These are phyloP conservation scores for Polydrusus pterygomalis DNA, from an alignment of 2,888 invertebrate species.

Conservation along the genomic window DNA sequence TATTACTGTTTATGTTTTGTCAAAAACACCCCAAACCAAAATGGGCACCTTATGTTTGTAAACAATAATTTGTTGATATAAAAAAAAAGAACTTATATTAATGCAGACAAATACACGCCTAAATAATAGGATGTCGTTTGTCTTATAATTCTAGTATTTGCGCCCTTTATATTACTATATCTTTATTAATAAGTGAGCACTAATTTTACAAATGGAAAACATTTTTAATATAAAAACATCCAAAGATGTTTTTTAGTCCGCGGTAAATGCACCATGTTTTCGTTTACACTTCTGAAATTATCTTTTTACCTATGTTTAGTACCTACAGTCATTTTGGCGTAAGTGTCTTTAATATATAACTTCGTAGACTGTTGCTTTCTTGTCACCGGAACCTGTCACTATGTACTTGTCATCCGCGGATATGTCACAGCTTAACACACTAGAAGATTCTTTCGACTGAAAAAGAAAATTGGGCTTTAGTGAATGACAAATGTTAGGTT, in stretches of 20 bases:
- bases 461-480: constrained; percentile 66
- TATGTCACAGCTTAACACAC: constrained; percentile 98
- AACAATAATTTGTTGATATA: too few species aligned
- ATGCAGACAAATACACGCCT: too few species aligned
- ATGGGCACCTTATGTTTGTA: too few species aligned
- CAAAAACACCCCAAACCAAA: too few species aligned
- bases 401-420: constrained; percentile 98
- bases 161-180: too few species aligned
- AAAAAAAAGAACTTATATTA: too few species aligned
- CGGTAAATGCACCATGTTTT: not conserved
- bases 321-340: constrained; percentile 27
- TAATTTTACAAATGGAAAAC: too few species aligned
- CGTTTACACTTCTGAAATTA: not conserved
- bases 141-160: too few species aligned
- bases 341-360: constrained; percentile 84
- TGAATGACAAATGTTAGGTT: too few species aligned
- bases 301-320: constrained; percentile 5
- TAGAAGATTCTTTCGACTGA: constrained; percentile 96
- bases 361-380: constrained; percentile 98
- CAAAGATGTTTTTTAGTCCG: not conserved
- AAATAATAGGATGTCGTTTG: too few species aligned
- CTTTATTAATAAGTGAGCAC: too few species aligned
- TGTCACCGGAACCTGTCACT: constrained; percentile 98
- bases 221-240: not conserved
- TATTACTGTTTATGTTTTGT: too few species aligned